phyloP scores from a whole-genome alignment of 2,888 invertebrate genomes.

The Apamea sordens region DNA sequence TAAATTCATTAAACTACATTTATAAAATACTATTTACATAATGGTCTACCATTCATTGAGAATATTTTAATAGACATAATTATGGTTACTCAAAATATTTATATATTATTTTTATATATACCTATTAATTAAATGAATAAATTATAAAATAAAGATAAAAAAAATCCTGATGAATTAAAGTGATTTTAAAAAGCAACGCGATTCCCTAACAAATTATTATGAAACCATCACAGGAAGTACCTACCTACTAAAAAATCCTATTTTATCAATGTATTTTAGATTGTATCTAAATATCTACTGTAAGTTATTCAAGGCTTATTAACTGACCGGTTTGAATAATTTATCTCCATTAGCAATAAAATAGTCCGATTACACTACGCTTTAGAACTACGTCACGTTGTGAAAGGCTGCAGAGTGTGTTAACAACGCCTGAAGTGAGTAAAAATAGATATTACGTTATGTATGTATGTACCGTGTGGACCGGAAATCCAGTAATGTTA shows the following conservation, averaged over 20 bases:
- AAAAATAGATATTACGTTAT: background rate
- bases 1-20: slow-evolving; percentile 20
- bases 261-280: background rate
- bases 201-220: background rate
- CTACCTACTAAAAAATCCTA: background rate
- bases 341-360: background rate
- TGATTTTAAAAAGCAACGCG: background rate
- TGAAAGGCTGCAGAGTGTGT: slow-evolving; percentile 10
- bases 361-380: background rate
- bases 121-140: background rate
- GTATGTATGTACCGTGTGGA: background rate
- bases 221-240: slow-evolving; percentile 7
- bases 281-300: background rate
- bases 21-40: slow-evolving; percentile 42
- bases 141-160: slow-evolving; percentile 22
- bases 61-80: slow-evolving; percentile 1
- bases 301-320: slow-evolving; percentile 6
- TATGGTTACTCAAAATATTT: background rate
- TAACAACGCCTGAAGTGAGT: slow-evolving; percentile 13
- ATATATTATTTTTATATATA: background rate
- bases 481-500: background rate
- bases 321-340: background rate
- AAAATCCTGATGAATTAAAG: background rate
- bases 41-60: slow-evolving; percentile 10
- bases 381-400: slow-evolving; percentile 7